Percentiles rank a stretch among this genome's conserved stretches.
Evolutionary conservation across 2,888 invertebrate genomes (phyloP).

Genomic region (Nomada hirtipes): DNA sequence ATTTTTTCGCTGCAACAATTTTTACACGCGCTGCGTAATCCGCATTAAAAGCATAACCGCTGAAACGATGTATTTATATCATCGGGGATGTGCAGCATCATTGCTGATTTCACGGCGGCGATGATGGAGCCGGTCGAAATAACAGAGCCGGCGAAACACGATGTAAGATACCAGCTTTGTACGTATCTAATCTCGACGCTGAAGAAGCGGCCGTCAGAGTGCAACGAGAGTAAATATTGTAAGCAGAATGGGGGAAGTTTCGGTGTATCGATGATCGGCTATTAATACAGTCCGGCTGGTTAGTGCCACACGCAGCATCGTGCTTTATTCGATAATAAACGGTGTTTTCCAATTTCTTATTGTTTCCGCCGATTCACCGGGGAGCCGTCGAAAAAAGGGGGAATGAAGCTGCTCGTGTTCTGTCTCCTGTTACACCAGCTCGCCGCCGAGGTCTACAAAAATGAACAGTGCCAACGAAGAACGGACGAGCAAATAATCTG

Average conservation of each 20-base stretch:
- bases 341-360: conserved; percentile 26
- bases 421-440: conserved; percentile 28
- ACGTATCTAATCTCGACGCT: conserved; percentile 61
- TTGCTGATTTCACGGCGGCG: no score
- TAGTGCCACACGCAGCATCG: conserved; percentile 54
- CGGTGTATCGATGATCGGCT: conserved; percentile 63
- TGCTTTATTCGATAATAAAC: conserved; percentile 57
- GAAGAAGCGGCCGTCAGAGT: conserved; percentile 44
- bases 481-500: conserved; percentile 70
- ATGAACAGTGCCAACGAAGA: conserved; percentile 59
- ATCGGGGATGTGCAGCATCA: no score
- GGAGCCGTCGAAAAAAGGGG: conserved; percentile 15
- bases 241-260: conserved; percentile 60
- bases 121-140: conserved; percentile 38
- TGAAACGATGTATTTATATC: no score
- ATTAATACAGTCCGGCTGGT: conserved; percentile 62
- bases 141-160: conserved; percentile 35
- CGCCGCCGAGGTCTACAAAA: conserved; percentile 19
- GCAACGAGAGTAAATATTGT: conserved; percentile 67
- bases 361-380: not conserved
- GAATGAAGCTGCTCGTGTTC: conserved; percentile 19
- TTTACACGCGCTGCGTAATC: no score
- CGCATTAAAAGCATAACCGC: no score
- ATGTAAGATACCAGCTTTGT: conserved; percentile 58
- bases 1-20: no score